These are phyloP conservation scores for Parus major DNA, from an alignment of 2,113 vertebrate genomes.

Conservation along the genomic window DNA sequence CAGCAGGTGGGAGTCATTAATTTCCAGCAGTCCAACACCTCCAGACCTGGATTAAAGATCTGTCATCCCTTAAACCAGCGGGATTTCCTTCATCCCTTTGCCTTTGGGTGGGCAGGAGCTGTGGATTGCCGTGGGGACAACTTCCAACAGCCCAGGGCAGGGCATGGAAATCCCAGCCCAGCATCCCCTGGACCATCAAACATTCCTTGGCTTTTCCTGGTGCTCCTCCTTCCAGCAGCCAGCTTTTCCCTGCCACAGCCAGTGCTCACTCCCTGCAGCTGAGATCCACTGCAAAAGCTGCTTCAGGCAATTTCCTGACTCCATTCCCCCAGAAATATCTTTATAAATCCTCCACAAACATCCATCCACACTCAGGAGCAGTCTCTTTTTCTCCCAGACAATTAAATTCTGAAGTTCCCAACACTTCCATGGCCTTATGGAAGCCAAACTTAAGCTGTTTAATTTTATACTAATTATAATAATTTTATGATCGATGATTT, in stretches of 20 bases:
- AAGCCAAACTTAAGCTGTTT: not conserved
- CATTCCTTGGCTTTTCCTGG: not conserved
- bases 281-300: not conserved
- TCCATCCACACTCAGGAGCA: not conserved
- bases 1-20: slow-evolving; percentile 12
- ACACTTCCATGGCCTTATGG: not conserved
- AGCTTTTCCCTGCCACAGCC: not conserved
- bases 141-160: not conserved
- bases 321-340: not conserved
- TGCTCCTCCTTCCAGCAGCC: not conserved
- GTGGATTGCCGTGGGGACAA: not conserved
- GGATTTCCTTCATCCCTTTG: not conserved
- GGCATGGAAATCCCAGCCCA: not conserved
- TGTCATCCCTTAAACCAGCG: not conserved
- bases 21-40: not conserved
- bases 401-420: not conserved
- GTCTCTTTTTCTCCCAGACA: not conserved
- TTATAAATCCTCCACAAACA: not conserved
- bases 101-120: not conserved
- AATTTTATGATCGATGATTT: not conserved
- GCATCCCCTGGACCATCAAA: not conserved
- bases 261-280: not conserved
- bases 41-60: not conserved
- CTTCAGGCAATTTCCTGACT: not conserved
- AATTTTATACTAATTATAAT: not conserved